Base-by-base conservation (phyloP, 2,888 invertebrate species). In the Synanthedon andrenaeformis region DNA sequence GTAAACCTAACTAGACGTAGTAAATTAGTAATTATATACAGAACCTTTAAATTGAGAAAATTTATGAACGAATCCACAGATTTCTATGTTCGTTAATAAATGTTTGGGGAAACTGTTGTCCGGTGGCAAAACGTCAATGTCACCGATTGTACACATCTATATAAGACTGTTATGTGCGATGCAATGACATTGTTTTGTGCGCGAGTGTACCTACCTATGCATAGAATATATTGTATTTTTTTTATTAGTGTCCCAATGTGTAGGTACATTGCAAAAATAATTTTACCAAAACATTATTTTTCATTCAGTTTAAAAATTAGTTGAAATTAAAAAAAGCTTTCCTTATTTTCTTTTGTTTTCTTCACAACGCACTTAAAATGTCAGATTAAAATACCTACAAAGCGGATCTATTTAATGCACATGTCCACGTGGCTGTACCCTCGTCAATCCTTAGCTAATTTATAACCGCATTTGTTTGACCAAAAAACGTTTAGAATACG, bases 71-170 rank as follows among this genome's bases (percentile, higher is more conserved):
- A 45, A 13, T 13, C 23, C 12, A 76, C 35, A 0, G 2, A 50
- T 59, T 60, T 66, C 58, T 14, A n/a, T 68, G 62, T 75, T 74
- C 77, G 60, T 70, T 79, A 81, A 81, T 82, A 83, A 84, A 85
- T 82, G 85, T 84, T 82, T 76, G 79, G 83, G 79, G 78, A 72
- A 74, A 73, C 81, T 78, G 75, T 82, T 80, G 85, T 85, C 82
- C 80, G 62, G 78, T 76, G 75, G 76, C 75, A 72, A 78, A 74
- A 74, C 82, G 84, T 87, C 85, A 86, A 77, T 84, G 86, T 86
- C 82, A 75, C 74, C 77, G 68, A 74, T 74, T 74, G 76, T 77
- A 56, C 35, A 53, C 57, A 56, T 53, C 52, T 52, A 50, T 52
- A 52, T 56, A 56, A 51, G 42, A 50, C 8, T 35, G 35, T 35